A percentile compares a stretch with the other conserved stretches of the same genome.
These are phyloP conservation scores for Pteropus alecto DNA, from an alignment of 2,113 vertebrate genomes.

Conservation along the genomic window DNA sequence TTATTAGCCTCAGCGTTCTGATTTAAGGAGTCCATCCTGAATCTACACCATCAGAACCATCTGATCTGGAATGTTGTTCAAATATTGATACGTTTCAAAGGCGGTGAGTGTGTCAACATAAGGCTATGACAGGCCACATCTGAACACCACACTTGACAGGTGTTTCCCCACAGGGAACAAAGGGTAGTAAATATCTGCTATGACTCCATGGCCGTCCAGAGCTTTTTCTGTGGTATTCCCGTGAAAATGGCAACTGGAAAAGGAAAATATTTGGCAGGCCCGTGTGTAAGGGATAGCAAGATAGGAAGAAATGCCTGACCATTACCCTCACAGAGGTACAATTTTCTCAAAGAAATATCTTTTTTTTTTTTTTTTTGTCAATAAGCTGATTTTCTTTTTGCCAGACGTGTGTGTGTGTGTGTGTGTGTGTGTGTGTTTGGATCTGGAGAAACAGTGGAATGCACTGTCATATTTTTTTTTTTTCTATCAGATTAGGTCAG, in stretches of 20 bases:
- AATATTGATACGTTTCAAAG: slow-evolving; percentile 9
- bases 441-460: neutral
- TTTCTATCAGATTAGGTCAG: neutral
- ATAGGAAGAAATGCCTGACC: neutral
- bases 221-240: neutral
- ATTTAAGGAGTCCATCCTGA: neutral
- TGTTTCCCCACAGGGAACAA: neutral
- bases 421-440: neutral
- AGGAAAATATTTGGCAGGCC: neutral
- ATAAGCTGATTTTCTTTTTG: neutral
- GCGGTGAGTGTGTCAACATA: neutral
- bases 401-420: neutral
- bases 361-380: neutral
- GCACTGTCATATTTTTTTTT: neutral
- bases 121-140: neutral
- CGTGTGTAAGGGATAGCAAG: neutral
- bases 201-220: neutral
- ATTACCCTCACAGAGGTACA: neutral
- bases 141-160: neutral
- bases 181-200: no score
- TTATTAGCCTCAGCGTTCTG: neutral
- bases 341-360: neutral
- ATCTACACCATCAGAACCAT: neutral
- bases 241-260: neutral
- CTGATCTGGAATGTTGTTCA: neutral